Conservation (phyloP, 2,888 invertebrate genomes). For the Rhagium mordax region DNA sequence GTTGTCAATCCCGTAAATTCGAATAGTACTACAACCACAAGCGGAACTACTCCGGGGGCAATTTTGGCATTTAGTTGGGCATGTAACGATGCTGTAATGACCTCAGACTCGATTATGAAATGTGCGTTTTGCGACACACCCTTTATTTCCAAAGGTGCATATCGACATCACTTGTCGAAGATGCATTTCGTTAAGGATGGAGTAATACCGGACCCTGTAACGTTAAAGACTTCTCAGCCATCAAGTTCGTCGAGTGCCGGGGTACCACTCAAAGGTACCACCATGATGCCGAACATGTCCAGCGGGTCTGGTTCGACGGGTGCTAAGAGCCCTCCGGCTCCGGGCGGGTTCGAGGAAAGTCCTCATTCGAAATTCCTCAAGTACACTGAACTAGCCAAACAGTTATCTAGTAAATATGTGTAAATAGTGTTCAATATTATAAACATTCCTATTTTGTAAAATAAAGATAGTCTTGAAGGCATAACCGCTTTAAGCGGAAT, state of each 20-base stretch:
- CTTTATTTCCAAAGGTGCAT: conserved; percentile 97
- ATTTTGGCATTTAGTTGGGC: conserved; percentile 95
- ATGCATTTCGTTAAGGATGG: conserved; percentile 96
- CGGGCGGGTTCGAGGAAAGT: conserved; percentile 85
- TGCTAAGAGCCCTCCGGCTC: conserved; percentile 68
- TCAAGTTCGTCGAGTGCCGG: conserved; percentile 51
- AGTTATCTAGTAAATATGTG: conserved; percentile 97
- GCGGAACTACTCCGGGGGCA: conserved; percentile 82
- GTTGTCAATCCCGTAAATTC: conserved; percentile 63
- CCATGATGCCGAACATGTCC: conserved; percentile 55
- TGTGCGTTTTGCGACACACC: conserved; percentile 96
- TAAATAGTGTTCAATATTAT: conserved; percentile 71
- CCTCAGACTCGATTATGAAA: conserved; percentile 91
- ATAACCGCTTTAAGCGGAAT: conserved; percentile 67
- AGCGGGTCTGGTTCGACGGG: conserved; percentile 56
- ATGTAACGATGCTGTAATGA: conserved; percentile 92
- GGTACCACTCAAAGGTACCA: conserved; percentile 62
- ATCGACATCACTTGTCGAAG: conserved; percentile 95
- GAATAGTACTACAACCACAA: conserved; percentile 62
- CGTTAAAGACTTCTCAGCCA: conserved; percentile 71
- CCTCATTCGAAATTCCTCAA: conserved; percentile 98
- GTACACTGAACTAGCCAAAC: conserved; percentile 98
- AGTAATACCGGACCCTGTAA: conserved; percentile 84
- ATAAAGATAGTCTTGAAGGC: conserved; percentile 62
- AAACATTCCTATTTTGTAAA: conserved; percentile 61